A percentile compares a stretch with the other conserved stretches of the same genome.
Conservation (phyloP, 2,888 invertebrate species). For the Sesia apiformis region DNA sequence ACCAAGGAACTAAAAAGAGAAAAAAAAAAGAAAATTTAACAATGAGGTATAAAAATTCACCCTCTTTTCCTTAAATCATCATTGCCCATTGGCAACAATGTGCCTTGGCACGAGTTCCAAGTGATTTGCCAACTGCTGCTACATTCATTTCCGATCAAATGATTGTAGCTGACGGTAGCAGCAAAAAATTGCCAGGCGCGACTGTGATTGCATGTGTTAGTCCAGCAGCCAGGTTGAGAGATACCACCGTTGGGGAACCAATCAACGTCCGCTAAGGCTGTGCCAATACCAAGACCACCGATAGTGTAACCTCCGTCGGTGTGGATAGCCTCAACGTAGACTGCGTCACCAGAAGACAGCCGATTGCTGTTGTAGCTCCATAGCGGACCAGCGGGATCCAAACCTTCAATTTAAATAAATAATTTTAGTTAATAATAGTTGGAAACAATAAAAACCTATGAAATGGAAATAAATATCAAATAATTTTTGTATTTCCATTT, state of each 20-base stretch:
- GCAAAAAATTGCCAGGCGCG: slow-evolving; percentile 38
- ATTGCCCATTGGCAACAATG: slow-evolving; percentile 31
- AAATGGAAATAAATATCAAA: too few relatives aligned
- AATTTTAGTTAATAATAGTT: too few relatives aligned
- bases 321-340: slow-evolving; percentile 23
- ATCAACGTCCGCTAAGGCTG: slow-evolving; percentile 64
- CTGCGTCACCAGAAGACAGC: slow-evolving; percentile 7
- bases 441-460: too few relatives aligned
- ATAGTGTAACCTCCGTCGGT: slow-evolving; percentile 34
- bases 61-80: slow-evolving; percentile 28
- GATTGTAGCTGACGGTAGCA: slow-evolving; percentile 28
- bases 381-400: slow-evolving; percentile 63
- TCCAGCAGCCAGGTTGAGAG: slow-evolving; percentile 34
- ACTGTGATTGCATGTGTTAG: slow-evolving; percentile 34
- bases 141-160: slow-evolving; percentile 28
- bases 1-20: too few relatives aligned
- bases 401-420: slow-evolving; percentile 11
- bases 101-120: slow-evolving; percentile 28
- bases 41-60: slow-evolving; percentile 17
- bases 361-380: slow-evolving; percentile 21
- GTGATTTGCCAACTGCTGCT: slow-evolving; percentile 18
- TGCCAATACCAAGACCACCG: slow-evolving; percentile 60
- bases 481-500: too few relatives aligned
- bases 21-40: too few relatives aligned
- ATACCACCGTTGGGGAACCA: slow-evolving; percentile 75